Conservation (phyloP, 2,113 vertebrate genomes). For the Leuciscus idus region DNA sequence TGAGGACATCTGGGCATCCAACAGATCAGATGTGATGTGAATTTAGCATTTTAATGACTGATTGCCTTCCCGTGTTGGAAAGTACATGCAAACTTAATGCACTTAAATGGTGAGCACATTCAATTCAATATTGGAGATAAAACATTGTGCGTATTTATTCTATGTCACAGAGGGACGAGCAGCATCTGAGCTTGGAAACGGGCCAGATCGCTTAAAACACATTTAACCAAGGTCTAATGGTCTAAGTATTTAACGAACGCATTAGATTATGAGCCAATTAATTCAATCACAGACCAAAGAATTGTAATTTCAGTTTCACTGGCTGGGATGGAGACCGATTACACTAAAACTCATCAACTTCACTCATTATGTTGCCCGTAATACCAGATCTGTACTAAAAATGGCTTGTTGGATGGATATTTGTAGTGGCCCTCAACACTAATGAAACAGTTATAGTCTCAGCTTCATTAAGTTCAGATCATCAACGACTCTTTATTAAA, state of each 20-base stretch:
- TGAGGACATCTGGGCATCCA: constrained; percentile 1
- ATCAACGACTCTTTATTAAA: neutral
- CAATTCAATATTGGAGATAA: neutral
- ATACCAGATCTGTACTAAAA: constrained; percentile 23
- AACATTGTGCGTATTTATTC: constrained; percentile 7
- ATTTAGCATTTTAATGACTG: constrained; percentile 27
- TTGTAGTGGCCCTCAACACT: neutral
- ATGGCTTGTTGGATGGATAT: constrained; percentile 17
- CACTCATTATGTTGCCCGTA: constrained; percentile 15
- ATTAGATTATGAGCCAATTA: constrained; percentile 28
- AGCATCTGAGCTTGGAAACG: constrained; percentile 9
- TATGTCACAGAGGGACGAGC: neutral
- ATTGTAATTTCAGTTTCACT: constrained; percentile 14
- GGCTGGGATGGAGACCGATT: constrained; percentile 23
- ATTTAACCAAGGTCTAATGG: constrained; percentile 41
- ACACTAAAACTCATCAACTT: constrained; percentile 30
- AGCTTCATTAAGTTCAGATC: neutral
- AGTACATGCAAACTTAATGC: neutral
- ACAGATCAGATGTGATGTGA: constrained; percentile 14
- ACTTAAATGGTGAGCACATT: neutral
- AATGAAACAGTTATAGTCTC: constrained; percentile 14
- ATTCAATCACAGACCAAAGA: constrained; percentile 39
- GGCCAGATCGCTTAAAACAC: constrained; percentile 7
- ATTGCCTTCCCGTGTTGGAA: neutral
- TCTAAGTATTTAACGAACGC: constrained; percentile 5